Percentiles rank a stretch among this genome's conserved stretches.
Evolutionary conservation across 2,797 vertebrate genomes (phyloP).

Genomic region (Tinamus major): DNA sequence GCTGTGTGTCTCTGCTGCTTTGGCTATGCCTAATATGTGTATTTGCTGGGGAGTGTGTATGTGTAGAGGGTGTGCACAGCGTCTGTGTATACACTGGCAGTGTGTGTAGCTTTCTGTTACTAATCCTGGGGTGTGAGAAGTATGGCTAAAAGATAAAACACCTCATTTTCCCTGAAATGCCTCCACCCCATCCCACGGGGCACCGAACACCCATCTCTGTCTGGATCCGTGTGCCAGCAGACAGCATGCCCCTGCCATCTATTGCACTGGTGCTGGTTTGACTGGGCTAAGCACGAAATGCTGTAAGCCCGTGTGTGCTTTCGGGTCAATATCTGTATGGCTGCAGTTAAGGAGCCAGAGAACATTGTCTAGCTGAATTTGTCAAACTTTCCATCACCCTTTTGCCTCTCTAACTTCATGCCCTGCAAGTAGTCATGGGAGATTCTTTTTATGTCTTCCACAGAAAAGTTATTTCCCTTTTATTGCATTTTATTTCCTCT

Average conservation of each 20-base stretch:
- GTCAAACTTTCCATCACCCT: not conserved
- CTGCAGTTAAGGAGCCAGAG: not conserved
- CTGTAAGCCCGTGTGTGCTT: not conserved
- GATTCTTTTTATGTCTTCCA: not conserved
- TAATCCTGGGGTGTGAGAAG: not conserved
- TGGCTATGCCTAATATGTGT: not conserved
- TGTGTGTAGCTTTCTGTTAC: not conserved
- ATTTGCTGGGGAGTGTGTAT: not conserved
- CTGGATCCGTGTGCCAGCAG: not conserved
- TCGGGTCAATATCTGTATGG: not conserved
- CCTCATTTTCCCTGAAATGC: not conserved
- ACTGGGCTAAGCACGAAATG: not conserved
- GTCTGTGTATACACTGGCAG: not conserved
- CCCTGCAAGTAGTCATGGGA: not conserved
- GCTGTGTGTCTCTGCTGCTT: not conserved
- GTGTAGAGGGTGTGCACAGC: not conserved
- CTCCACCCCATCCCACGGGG: not conserved
- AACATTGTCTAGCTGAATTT: not conserved
- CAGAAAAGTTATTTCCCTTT: not conserved
- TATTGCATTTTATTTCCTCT: no score
- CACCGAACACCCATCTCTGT: not conserved
- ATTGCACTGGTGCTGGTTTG: not conserved
- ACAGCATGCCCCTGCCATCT: not conserved
- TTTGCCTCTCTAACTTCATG: not conserved
- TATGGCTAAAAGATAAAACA: conserved; percentile 37